These are phyloP conservation scores for Tortricodes alternella DNA, from an alignment of 2,888 invertebrate species.

Conservation along the genomic window DNA sequence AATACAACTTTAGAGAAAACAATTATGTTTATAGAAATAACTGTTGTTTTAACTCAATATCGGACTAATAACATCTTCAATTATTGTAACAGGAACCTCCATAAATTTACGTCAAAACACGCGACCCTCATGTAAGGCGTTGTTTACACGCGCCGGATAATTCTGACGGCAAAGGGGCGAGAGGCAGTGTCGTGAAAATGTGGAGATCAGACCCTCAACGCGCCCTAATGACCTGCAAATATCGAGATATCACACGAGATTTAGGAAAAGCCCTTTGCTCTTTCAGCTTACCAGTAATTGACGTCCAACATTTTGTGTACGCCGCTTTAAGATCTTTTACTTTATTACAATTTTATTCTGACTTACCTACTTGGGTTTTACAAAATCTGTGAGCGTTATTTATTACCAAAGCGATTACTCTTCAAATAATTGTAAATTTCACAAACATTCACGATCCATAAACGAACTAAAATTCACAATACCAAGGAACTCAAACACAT, in stretches of 20 bases:
- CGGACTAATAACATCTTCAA: constrained; percentile 1
- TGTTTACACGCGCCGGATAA: constrained; percentile 46
- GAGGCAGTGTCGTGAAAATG: constrained; percentile 46
- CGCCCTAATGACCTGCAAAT: constrained; percentile 66
- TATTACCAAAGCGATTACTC: not conserved
- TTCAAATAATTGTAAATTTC: constrained; percentile 12
- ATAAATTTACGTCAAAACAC: constrained; percentile 25
- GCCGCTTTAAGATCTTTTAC: constrained; percentile 29
- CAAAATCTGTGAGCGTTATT: not conserved
- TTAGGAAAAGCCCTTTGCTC: constrained; percentile 44
- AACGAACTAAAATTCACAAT: constrained; percentile 12
- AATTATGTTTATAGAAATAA: no score
- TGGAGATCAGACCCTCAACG: constrained; percentile 32
- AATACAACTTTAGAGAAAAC: not conserved
- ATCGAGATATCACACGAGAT: constrained; percentile 53
- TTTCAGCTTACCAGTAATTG: constrained; percentile 46
- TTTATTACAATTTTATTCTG: constrained; percentile 30
- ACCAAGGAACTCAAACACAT: constrained; percentile 23
- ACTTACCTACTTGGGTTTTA: constrained; percentile 31
- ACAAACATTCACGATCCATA: constrained; percentile 3
- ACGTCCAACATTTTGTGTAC: constrained; percentile 45
- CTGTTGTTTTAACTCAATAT: not conserved
- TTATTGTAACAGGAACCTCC: constrained; percentile 15
- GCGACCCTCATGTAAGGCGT: constrained; percentile 20
- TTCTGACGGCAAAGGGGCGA: constrained; percentile 44